Conservation (phyloP, 1,140 invertebrate species). For the Druon quercuslanigerum region DNA sequence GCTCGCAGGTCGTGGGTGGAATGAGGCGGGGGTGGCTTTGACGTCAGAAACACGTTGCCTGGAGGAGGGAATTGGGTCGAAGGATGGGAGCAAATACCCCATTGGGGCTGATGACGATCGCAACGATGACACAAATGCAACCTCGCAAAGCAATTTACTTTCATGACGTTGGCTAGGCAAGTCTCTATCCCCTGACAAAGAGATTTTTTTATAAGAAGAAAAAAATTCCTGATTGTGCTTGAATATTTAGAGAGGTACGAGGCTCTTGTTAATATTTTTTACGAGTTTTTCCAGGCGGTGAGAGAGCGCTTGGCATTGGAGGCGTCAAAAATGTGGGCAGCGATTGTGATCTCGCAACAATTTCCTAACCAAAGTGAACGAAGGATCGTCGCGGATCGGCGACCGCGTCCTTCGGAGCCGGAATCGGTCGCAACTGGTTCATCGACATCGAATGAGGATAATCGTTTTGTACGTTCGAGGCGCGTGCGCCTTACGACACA, state of each 20-base stretch:
- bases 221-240: neutral
- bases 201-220: neutral
- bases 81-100: slow-evolving; percentile 58
- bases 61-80: slow-evolving; percentile 49
- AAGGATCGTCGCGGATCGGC: slow-evolving; percentile 64
- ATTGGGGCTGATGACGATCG: slow-evolving; percentile 53
- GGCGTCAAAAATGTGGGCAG: slow-evolving; percentile 40
- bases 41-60: slow-evolving; percentile 62
- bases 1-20: slow-evolving; percentile 56
- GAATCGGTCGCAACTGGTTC: slow-evolving; percentile 66
- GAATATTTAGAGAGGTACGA: neutral
- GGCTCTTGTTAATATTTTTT: neutral
- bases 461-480: slow-evolving; percentile 54
- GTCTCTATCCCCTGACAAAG: neutral
- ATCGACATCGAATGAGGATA: slow-evolving; percentile 72
- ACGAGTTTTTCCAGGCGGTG: neutral
- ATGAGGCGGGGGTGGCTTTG: slow-evolving; percentile 53
- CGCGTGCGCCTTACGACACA: slow-evolving; percentile 46
- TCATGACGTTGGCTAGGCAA: slow-evolving; percentile 2
- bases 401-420: slow-evolving; percentile 69
- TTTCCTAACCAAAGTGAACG: slow-evolving; percentile 55
- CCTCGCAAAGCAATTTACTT: slow-evolving; percentile 10
- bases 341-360: slow-evolving; percentile 52
- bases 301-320: slow-evolving; percentile 10
- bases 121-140: slow-evolving; percentile 55